These are phyloP conservation scores for Vicugna pacos DNA, from an alignment of 2,113 vertebrate species.

Conservation along the genomic window DNA sequence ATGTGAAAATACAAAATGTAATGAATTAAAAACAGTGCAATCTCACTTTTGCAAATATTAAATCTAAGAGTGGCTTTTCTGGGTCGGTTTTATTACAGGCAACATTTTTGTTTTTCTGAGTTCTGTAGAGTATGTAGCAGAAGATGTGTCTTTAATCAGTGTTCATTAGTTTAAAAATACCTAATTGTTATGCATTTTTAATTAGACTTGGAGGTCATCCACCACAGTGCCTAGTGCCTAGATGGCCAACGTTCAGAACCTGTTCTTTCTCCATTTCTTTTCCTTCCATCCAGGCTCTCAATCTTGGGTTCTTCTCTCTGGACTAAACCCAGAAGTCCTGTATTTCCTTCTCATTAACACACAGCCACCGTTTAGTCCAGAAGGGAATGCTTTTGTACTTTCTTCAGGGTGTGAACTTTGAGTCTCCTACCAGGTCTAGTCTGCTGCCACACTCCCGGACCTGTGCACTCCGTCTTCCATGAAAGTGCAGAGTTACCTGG, in stretches of 20 bases:
- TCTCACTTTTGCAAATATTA: conserved; percentile 43
- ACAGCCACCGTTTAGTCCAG: not conserved
- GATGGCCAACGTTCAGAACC: no score
- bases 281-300: not conserved
- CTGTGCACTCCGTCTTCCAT: not conserved
- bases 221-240: not conserved
- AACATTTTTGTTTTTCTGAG: conserved; percentile 2
- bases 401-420: not conserved
- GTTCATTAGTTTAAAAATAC: not conserved
- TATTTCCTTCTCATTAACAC: not conserved
- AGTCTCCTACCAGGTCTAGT: not conserved
- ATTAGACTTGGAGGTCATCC: not conserved
- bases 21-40: conserved; percentile 52
- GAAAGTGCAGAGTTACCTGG: not conserved
- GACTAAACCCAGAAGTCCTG: not conserved
- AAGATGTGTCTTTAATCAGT: not conserved
- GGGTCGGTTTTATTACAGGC: conserved; percentile 20
- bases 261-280: not conserved
- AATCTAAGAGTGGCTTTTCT: not conserved
- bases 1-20: conserved; percentile 41
- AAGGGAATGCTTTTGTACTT: not conserved
- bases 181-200: not conserved
- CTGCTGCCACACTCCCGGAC: no score
- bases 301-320: not conserved
- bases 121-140: not conserved